Evolutionary conservation across 2,797 vertebrate species (phyloP).

Genomic region (Triplophysa yarkandensis): DNA sequence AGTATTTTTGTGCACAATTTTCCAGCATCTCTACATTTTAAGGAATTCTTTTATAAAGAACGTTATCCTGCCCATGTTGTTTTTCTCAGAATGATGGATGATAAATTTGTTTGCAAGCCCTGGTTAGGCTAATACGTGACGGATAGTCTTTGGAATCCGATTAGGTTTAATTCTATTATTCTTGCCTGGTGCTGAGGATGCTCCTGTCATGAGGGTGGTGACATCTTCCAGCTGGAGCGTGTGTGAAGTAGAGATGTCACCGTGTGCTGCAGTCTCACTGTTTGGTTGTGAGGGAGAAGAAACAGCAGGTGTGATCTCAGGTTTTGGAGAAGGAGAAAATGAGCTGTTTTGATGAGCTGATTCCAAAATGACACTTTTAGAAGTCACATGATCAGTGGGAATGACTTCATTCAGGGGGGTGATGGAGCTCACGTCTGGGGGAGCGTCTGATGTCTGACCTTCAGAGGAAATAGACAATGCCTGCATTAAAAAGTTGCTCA

Average conservation of each 20-base stretch:
- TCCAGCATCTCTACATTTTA: neutral
- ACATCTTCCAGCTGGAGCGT: slow-evolving; percentile 3
- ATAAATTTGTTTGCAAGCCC: slow-evolving; percentile 18
- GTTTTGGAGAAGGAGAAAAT: neutral
- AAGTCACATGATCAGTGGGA: slow-evolving; percentile 41
- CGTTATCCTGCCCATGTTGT: slow-evolving; percentile 2
- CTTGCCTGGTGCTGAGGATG: slow-evolving; percentile 40
- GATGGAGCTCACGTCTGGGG: slow-evolving; percentile 29
- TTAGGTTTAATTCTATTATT: slow-evolving; percentile 36
- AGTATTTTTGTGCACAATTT: neutral
- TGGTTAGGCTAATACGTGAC: slow-evolving; percentile 27
- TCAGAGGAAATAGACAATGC: slow-evolving; percentile 21
- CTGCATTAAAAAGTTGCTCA: neutral
- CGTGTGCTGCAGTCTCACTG: neutral
- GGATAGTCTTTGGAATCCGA: slow-evolving; percentile 5
- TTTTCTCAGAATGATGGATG: neutral
- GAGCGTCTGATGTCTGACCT: slow-evolving; percentile 61
- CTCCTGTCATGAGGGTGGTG: slow-evolving; percentile 30
- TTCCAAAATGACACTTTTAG: slow-evolving; percentile 38
- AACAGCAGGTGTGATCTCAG: slow-evolving; percentile 1
- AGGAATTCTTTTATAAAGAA: neutral
- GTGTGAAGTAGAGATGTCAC: slow-evolving; percentile 3
- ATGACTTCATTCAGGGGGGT: slow-evolving; percentile 27
- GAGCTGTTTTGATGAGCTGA: neutral
- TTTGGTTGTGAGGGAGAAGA: slow-evolving; percentile 19